Percentiles rank a stretch among this genome's conserved stretches.
Conservation (phyloP, 2,888 invertebrate genomes). For the Eupithecia subfuscata region DNA sequence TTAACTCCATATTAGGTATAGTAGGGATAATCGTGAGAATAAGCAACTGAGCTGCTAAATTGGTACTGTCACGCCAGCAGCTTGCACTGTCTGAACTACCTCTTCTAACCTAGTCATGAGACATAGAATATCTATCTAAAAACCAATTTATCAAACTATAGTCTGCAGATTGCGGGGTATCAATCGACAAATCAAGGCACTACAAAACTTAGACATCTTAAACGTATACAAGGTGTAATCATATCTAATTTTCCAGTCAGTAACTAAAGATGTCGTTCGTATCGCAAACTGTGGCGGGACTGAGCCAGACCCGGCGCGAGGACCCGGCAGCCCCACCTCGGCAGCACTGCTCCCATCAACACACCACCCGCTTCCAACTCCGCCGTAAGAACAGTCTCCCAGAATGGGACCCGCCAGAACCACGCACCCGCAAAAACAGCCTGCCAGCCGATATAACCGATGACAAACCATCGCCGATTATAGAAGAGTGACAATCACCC, state of each 20-base stretch:
- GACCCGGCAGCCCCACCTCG: slow-evolving; percentile 65
- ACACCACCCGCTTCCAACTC: slow-evolving; percentile 74
- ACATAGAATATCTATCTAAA: neutral
- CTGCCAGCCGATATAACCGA: slow-evolving; percentile 70
- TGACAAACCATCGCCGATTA: slow-evolving; percentile 61
- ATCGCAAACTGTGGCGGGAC: slow-evolving; percentile 83
- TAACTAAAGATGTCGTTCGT: slow-evolving; percentile 78
- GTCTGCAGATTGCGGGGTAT: neutral
- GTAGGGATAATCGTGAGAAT: neutral
- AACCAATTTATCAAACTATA: neutral
- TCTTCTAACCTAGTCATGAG: neutral
- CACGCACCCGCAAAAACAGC: slow-evolving; percentile 76
- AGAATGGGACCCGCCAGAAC: slow-evolving; percentile 79
- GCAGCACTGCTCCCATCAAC: slow-evolving; percentile 80
- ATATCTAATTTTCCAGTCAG: slow-evolving; percentile 59
- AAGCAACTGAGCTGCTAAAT: neutral
- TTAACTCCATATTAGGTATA: neutral
- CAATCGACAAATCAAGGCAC: neutral
- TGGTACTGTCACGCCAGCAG: neutral
- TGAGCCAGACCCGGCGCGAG: slow-evolving; percentile 76
- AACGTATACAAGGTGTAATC: slow-evolving; percentile 33
- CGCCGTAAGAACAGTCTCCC: slow-evolving; percentile 79
- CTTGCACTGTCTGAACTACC: neutral
- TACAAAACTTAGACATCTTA: neutral
- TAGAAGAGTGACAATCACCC: slow-evolving; percentile 77